Base-by-base conservation (phyloP, 2,797 vertebrate genomes). In the Cossypha polioptera region DNA sequence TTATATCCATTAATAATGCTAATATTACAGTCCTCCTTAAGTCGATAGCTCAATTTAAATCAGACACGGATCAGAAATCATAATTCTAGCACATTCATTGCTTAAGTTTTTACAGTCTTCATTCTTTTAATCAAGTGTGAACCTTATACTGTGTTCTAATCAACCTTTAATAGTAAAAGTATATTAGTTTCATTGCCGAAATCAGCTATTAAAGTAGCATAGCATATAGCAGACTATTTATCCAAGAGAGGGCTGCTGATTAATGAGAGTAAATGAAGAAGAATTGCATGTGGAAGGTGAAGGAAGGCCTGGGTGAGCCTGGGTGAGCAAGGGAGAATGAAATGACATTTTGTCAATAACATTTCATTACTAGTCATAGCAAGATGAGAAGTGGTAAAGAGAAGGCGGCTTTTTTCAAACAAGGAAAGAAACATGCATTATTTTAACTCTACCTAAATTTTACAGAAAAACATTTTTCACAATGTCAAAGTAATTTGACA, bases 1-100 rank as follows among this genome's bases (percentile, higher is more conserved):
- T 72, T 43, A 53, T 19, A 20, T 25, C 57, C 0, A 7, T 47
- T 74, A 79, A 51, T 45, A 79, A 72, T 0, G 0, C 13, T 63
- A 61, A 53, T 14, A 69, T 76, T 73, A 63, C 16, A 67, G 40
- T 63, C 29, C 17, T 88, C 38, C 72, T 89, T 78, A 85, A 79
- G 68, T 43, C 0, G 0, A 15, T 24, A 11, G 19, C 74, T 85
- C 25, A 6, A 59, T 54, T 92, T 76, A 63, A 77, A 90, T 71
- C 54, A 63, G 36, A 75, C 77, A 69, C 18, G 24, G 55, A 71
- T 57, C 53, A 91, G 45, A 91, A 92, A 67, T 79, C 18, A 13
- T 43, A 55, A 54, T 61, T 87, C 48, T 54, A 82, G 17, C 35
- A 72, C 11, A 53, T 57, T 38, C 24, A 67, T 31, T 59, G 21